Percentiles rank a stretch among this genome's conserved stretches.
phyloP scores from a whole-genome alignment of 1,140 invertebrate species.

The Megalonaias nervosa region DNA sequence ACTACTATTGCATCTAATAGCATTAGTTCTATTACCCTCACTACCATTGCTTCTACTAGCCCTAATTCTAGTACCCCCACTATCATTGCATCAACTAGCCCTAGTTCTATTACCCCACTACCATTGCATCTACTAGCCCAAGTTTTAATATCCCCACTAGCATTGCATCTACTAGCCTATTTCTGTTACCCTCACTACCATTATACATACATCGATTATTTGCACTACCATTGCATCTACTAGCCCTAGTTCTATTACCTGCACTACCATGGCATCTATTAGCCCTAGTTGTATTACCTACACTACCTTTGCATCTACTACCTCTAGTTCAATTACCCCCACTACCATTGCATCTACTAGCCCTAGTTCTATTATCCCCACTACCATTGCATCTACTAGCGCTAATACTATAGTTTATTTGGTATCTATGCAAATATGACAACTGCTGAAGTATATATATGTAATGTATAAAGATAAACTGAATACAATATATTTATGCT shows the following conservation, averaged over 20 bases:
- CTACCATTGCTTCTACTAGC: background rate
- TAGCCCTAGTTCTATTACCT: background rate
- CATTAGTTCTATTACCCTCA: background rate
- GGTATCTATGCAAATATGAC: background rate
- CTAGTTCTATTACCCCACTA: slow-evolving; percentile 5
- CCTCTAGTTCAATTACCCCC: too few relatives aligned
- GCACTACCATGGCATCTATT: background rate
- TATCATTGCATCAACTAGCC: background rate
- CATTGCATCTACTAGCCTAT: slow-evolving; percentile 1
- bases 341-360: background rate
- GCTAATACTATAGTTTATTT: background rate
- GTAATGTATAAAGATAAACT: too few relatives aligned
- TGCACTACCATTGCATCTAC: background rate
- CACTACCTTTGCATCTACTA: background rate
- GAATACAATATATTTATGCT: too few relatives aligned
- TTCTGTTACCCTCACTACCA: background rate
- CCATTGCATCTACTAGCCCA: background rate
- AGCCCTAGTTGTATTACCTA: background rate
- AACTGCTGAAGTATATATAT: too few relatives aligned
- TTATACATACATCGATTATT: background rate
- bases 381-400: background rate
- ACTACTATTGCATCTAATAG: background rate
- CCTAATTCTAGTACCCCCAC: background rate
- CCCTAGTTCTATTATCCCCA: background rate
- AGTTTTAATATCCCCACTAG: background rate